Base-by-base conservation (phyloP, 64 coral and sea anemone species). In the Astreopora myriophthalma region DNA sequence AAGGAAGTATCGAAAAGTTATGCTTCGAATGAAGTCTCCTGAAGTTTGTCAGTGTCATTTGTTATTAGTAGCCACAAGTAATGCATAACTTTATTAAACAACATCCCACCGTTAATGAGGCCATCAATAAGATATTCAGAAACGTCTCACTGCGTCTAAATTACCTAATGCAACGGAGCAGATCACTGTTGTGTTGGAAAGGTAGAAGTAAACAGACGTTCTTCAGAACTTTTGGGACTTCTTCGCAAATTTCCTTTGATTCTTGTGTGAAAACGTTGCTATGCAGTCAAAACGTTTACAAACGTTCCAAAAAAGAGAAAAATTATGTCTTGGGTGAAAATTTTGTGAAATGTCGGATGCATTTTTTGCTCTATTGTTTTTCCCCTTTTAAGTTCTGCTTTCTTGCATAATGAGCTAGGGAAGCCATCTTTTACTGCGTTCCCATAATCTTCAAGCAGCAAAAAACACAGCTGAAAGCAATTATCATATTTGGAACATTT, bases 311-410 rank as follows among this genome's bases (percentile, higher is more conserved):
- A 65, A 63, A 2, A 25, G 20, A 63, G 32, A 28, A 29, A 25
- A 34, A 10, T 20, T 3, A 9, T 7, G 22, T 83, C 20, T 1
- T 4, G 51, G 8, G 19, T 8, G 34, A 83, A 83, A 61, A 38
- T 8, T 64, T 10, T 33, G 3, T 35, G 23, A 83, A 65, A 10
- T 17, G 3, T 64, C 32, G 24, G 23, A 55, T 16, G n/a, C 0
- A 17, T 32, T 19, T 63, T 25, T 81, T 64, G 34, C 20, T 37
- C 79, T 65, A 12, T 64, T 83, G 79, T 57, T 83, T 83, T 83
- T 83, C 79, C 79, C 79, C 79, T 65, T 63, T 35, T 24, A 83
- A 61, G 51, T 64, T 36, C 20, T 3, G 20, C 48, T n/a, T 63
- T 14, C 26, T 37, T 63, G 55, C 79, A 83, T 83, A 83, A 83